Base-by-base conservation (phyloP, 2,797 vertebrate genomes). In the Myripristis jacobus region DNA sequence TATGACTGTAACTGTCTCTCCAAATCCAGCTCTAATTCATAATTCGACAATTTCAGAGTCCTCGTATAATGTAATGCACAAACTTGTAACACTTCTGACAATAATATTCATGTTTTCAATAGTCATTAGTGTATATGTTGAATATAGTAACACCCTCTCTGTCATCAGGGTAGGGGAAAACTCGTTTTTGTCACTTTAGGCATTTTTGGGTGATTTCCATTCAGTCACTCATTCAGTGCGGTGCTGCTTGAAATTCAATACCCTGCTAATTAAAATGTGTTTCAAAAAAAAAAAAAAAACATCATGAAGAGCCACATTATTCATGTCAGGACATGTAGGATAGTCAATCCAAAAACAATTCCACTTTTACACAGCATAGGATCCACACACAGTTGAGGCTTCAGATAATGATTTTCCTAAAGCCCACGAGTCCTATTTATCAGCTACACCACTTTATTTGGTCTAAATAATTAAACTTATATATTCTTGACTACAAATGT, bases 351-450 rank as follows among this genome's bases (percentile, higher is more conserved):
- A 41, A 13, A 41, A 41, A 41, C 38, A 41, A 15, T 41, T 41
- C 11, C 36, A 38, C 9, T 38, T 38, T 5, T 61, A 27, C 22
- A 60, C 31, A 64, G 15, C 43, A 6, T 47, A 16, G 44, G 57
- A 66, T 56, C 31, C 19, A 2, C 38, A 13, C 38, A 41, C 38
- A 15, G 38, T 46, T 29, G 3, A 66, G 16, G 46, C 60, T 69
- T 62, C 46, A 51, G 16, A 61, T 16, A 27, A 58, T 19, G 41
- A 19, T 55, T 75, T 79, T 74, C 31, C 16, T 44, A 25, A 66
- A 24, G 52, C 82, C 83, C 72, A 58, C 12, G 50, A 85, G 86
- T 81, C 80, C 61, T 59, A 83, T 90, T 87, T 44, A 79, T 91
- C 87, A 89, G 84, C 74, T 67, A 74, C 63, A 80, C 19, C 66